These are phyloP conservation scores for Chloroceryle inda DNA, from an alignment of 2,797 vertebrate genomes.

Conservation along the genomic window DNA sequence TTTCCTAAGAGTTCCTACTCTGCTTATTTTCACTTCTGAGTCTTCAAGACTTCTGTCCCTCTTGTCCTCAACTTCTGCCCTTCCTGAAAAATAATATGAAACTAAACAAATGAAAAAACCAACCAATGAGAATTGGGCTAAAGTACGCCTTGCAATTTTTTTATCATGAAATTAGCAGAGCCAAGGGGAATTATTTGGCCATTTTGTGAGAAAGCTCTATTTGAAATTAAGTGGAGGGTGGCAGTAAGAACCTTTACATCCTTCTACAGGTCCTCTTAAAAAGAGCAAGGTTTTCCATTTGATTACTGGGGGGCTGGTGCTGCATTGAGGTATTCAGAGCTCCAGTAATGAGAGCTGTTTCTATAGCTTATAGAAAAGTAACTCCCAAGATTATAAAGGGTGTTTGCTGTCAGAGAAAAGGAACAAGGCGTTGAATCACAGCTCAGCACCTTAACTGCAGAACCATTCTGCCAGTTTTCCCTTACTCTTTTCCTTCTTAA, in stretches of 20 bases:
- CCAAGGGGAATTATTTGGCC: neutral
- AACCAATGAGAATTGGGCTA: neutral
- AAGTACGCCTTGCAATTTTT: neutral
- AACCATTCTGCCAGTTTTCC: neutral
- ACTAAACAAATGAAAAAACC: neutral
- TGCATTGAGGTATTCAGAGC: neutral
- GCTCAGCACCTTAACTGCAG: neutral
- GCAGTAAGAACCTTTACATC: neutral
- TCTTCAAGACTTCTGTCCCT: neutral
- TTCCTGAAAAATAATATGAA: neutral
- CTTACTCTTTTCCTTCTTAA: neutral
- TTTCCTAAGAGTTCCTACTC: neutral
- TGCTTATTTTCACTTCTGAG: neutral
- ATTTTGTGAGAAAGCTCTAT: neutral
- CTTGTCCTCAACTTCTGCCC: neutral
- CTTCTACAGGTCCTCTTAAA: neutral
- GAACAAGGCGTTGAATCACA: neutral
- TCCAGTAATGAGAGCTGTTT: neutral
- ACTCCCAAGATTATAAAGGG: neutral
- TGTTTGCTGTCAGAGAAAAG: accelerated
- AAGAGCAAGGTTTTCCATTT: neutral
- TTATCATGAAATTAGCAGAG: neutral
- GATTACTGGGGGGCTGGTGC: neutral
- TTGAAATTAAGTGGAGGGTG: neutral
- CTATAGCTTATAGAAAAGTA: neutral